Evolutionary conservation across 2,113 vertebrate species (phyloP).

Genomic region (Dissostichus mawsoni): DNA sequence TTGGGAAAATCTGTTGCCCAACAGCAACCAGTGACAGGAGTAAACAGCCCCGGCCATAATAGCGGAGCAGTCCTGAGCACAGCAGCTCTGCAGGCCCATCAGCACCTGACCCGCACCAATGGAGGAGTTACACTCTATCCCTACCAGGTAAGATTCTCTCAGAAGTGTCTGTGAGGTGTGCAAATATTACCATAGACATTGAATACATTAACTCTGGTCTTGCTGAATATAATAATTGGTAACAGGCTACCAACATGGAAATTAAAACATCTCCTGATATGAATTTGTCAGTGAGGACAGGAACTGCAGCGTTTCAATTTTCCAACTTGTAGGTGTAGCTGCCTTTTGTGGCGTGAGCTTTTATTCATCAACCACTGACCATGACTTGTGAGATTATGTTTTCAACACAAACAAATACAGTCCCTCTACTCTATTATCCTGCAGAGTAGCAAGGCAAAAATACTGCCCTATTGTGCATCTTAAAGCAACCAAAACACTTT

Average conservation of each 20-base stretch:
- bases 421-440: neutral
- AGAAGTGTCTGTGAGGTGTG: conserved; percentile 3
- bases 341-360: conserved; percentile 2
- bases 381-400: conserved; percentile 5
- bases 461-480: neutral
- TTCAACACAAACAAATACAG: neutral
- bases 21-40: conserved; percentile 71
- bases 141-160: conserved; percentile 89
- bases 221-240: conserved; percentile 2
- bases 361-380: neutral
- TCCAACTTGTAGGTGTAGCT: neutral
- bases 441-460: neutral
- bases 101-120: conserved; percentile 90
- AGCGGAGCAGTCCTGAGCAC: conserved; percentile 75
- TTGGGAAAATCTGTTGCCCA: conserved; percentile 86
- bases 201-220: neutral
- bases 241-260: conserved; percentile 5
- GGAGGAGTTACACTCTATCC: conserved; percentile 95
- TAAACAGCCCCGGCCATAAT: conserved; percentile 88
- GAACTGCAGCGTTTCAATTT: neutral
- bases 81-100: conserved; percentile 90
- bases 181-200: conserved; percentile 25
- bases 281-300: conserved; percentile 10
- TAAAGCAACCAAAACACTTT: neutral
- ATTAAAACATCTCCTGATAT: conserved; percentile 7